Evolutionary conservation across 2,888 invertebrate genomes (phyloP), one percentile per base, ranked within the genome.

Genomic region (Anthophora plumipes): DNA sequence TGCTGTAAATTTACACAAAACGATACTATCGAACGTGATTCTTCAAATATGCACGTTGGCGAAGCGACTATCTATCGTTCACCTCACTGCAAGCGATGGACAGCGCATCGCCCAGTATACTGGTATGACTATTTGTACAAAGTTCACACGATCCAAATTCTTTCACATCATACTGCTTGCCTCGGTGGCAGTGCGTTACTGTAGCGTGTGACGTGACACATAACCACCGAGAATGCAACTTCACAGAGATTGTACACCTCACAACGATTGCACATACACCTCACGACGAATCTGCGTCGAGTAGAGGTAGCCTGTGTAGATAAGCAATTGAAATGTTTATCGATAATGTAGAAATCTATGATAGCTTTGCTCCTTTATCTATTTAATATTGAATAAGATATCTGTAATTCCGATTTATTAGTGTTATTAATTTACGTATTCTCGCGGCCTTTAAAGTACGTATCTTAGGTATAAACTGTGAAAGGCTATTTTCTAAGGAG

Each of bases 81-180:
- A 83, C 80, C 77, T 55, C 73, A 50, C 31, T 43, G 43, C 3
- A 54, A 63, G n/a, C 22, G 57, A 70, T 60, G 37, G 37, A 54
- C 39, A 54, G 22, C 43, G 59, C 48, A 39, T 73, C 17, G 31
- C 77, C 63, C 74, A 20, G 57, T 73, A 57, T 37, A 71, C 59
- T 46, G 61, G 31, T 70, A 41, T 77, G 77, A 87, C 72, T 83
- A 79, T 85, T 88, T 81, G 89, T 87, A 87, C 90, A 90, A 91
- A 91, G 90, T 91, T 87, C 90, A 83, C 88, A 85, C 86, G 87
- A 90, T 88, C 84, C 81, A 75, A 85, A 90, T 90, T 90, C 85
- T 82, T 80, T 85, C 82, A 84, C 83, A 88, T 89, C 91, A 88
- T 86, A 88, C 89, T 88, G 90, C 48, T 88, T 81, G 75, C 79